Percentiles rank a stretch among this genome's conserved stretches.
phyloP scores from a whole-genome alignment of 2,797 vertebrate species.

The Perodicticus potto region DNA sequence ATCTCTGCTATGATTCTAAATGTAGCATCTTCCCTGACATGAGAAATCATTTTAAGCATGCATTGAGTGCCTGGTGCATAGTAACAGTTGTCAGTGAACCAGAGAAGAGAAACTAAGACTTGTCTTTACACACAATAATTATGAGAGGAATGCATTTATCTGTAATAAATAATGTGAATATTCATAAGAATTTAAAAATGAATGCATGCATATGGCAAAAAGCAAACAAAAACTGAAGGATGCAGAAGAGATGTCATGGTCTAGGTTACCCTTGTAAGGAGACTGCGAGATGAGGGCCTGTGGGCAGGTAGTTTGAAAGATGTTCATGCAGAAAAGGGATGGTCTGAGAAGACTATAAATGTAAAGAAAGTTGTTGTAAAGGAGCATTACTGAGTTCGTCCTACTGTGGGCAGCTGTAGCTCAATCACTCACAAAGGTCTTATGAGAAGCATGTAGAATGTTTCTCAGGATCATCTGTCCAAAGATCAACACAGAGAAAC shows the following conservation, averaged over 20 bases:
- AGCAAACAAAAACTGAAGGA: neutral
- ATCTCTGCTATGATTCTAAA: slow-evolving; percentile 56
- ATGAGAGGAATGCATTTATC: neutral
- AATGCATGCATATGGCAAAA: neutral
- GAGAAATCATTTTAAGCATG: slow-evolving; percentile 55
- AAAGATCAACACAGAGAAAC: neutral
- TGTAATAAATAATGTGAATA: slow-evolving; percentile 30
- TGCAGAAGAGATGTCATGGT: neutral
- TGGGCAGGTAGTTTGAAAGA: neutral
- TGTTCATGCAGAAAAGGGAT: neutral
- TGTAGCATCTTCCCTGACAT: slow-evolving; percentile 34
- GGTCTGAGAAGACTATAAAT: neutral
- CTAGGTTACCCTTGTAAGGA: neutral
- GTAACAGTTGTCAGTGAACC: slow-evolving; percentile 14
- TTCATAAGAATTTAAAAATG: slow-evolving; percentile 36
- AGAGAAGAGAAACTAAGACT: slow-evolving; percentile 45
- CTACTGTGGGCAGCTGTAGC: neutral
- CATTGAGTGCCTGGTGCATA: neutral
- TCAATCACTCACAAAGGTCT: neutral
- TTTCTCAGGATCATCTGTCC: neutral
- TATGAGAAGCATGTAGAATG: neutral
- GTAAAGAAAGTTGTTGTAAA: neutral
- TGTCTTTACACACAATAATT: slow-evolving; percentile 26
- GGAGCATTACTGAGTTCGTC: neutral
- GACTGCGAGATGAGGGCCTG: neutral